These are phyloP conservation scores for Xenops minutus DNA, from an alignment of 2,797 vertebrate genomes.

Conservation along the genomic window DNA sequence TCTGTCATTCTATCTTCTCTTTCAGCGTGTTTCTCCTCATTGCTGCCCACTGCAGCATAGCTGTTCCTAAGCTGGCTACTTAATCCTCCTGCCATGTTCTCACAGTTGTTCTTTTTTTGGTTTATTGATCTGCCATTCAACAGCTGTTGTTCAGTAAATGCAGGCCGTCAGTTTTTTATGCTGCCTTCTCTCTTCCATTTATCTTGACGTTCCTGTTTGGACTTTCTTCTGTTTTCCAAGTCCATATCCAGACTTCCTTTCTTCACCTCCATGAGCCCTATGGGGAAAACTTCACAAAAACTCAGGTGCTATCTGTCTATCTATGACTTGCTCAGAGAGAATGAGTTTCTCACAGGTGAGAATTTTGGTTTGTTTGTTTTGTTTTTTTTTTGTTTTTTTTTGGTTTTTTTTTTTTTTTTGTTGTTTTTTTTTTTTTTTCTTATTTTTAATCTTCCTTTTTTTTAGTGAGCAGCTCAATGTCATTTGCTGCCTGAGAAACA, in stretches of 20 bases:
- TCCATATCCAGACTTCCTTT: background rate
- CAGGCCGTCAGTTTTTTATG: background rate
- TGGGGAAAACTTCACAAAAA: background rate
- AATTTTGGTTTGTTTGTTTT: background rate
- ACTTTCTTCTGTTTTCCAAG: background rate
- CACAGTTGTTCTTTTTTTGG: background rate
- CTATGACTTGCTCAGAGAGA: background rate
- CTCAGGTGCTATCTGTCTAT: background rate
- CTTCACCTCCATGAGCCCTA: background rate
- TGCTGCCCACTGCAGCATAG: background rate
- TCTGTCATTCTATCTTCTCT: background rate
- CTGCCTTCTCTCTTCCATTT: background rate
- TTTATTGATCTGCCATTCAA: constrained; percentile 32
- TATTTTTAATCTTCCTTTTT: background rate
- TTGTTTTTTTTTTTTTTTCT: background rate
- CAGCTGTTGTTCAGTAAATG: background rate
- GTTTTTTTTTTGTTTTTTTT: background rate
- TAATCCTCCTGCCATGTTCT: constrained; percentile 30
- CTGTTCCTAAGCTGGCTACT: background rate
- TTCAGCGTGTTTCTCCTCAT: background rate
- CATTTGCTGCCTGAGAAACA: background rate
- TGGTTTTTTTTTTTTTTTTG: background rate
- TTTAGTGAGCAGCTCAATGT: background rate
- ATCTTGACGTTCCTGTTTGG: background rate
- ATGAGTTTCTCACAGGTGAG: background rate